Conservation (phyloP, 1,140 invertebrate species). For the honey bee (Apis mellifera) region DNA sequence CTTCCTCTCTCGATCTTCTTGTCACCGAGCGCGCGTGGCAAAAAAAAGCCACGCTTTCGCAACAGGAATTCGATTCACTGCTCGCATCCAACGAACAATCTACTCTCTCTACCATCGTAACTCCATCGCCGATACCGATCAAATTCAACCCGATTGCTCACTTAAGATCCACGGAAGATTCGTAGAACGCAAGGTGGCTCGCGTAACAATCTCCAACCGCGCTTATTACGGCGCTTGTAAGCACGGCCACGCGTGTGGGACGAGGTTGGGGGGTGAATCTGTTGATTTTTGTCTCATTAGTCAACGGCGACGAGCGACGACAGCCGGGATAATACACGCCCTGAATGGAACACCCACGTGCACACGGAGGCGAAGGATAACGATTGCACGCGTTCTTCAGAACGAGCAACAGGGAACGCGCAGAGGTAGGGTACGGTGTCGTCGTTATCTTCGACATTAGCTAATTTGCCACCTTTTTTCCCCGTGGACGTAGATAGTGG, state of each 20-base stretch:
- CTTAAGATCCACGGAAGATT: neutral
- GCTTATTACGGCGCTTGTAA: constrained; percentile 31
- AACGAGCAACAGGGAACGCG: constrained; percentile 9
- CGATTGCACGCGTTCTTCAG: constrained; percentile 42
- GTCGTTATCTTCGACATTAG: constrained; percentile 34
- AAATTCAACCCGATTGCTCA: constrained; percentile 1
- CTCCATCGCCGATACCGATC: neutral
- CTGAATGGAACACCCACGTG: constrained; percentile 49
- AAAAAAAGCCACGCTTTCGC: too few species aligned
- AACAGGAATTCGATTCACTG: neutral
- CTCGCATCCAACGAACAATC: too few species aligned
- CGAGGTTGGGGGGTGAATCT: constrained; percentile 29
- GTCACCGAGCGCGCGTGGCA: too few species aligned
- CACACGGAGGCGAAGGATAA: constrained; percentile 31
- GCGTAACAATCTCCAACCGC: neutral
- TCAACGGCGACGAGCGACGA: constrained; percentile 49
- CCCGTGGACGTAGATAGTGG: neutral
- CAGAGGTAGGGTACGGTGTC: constrained; percentile 1
- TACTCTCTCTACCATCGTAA: too few species aligned
- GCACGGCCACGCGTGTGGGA: constrained; percentile 22
- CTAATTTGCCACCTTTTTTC: constrained; percentile 25
- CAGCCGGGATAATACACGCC: constrained; percentile 53
- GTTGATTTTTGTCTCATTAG: constrained; percentile 53
- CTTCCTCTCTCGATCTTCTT: too few species aligned
- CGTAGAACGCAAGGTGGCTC: neutral